Base-by-base conservation (phyloP, 2,797 vertebrate species). In the Pogonophryne albipinna region DNA sequence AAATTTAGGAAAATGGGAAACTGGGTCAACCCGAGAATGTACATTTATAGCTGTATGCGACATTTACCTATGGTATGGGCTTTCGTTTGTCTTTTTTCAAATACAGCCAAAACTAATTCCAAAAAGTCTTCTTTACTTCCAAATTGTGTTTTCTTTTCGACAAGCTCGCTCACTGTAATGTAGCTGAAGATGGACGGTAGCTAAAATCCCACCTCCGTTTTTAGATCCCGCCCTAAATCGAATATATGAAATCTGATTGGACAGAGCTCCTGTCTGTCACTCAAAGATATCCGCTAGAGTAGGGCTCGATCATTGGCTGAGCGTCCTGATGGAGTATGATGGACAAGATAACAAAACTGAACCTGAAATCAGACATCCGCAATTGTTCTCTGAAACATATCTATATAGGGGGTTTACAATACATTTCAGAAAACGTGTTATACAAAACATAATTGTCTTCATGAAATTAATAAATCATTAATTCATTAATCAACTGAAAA, bases 171-270 rank as follows among this genome's bases (percentile, higher is more conserved):
- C 85, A 91, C 64, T 93, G 91, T 94, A 95, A 88, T 94, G 91
- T 93, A 93, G 92, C 92, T 94, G 94, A 96, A 96, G 94, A 95
- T 95, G 95, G 95, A 94, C 94, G 95, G 89, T 90, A 79, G 91
- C 92, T 91, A 92, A 85, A 73, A 87, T 90, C 91, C 93, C 93
- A 90, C 95, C 94, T 92, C 89, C 80, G 78, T 52, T 7, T 56
- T 51, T 1, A 1, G 41, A 68, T 31, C 80, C 92, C 90, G 84
- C 92, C 92, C 85, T 79, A 90, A 92, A 88, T 19, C 76, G 0
- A 34, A 88, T 74, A 17, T 41, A 11, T 16, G 65, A 4, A 4
- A 49, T 79, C 0, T 85, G 68, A 94, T 92, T 94, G 92, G 92
- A 58, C 58, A 14, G 3, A 14, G 11, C 3, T 46, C 34, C 71